These are phyloP conservation scores for Pomacea maculata DNA, from an alignment of 1,140 invertebrate genomes.

Conservation along the genomic window DNA sequence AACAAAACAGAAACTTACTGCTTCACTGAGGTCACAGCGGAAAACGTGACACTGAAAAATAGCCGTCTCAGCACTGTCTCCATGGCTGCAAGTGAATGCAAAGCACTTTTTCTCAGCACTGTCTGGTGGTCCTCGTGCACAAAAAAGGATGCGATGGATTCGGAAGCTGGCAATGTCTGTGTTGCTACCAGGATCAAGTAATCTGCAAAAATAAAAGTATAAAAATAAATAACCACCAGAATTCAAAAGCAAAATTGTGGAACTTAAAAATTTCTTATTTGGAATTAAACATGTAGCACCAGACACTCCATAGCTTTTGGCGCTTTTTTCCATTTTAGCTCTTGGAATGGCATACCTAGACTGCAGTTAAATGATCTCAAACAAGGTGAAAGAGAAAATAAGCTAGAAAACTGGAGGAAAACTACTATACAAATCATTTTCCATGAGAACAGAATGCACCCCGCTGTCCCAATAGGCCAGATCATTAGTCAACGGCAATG, in stretches of 20 bases:
- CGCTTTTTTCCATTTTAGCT: no score
- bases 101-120: conserved; percentile 89
- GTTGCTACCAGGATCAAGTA: conserved; percentile 86
- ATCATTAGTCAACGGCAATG: no score
- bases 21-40: conserved; percentile 94
- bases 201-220: conserved; percentile 70
- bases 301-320: no score
- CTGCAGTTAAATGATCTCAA: no score
- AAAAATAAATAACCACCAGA: conserved; percentile 5
- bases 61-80: conserved; percentile 83
- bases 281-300: no score
- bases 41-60: conserved; percentile 98
- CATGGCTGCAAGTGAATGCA: conserved; percentile 95
- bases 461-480: no score
- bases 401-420: no score
- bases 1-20: conserved; percentile 75
- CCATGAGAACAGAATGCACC: no score
- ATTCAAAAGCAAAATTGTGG: background rate
- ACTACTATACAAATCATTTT: no score
- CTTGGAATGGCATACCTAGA: no score
- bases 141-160: conserved; percentile 93
- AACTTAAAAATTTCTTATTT: background rate
- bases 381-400: no score
- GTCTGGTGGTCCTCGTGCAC: conserved; percentile 87
- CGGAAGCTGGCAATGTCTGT: conserved; percentile 89